Evolutionary conservation across 2,113 vertebrate genomes (phyloP).

Genomic region (Periophthalmodon schlosseri): DNA sequence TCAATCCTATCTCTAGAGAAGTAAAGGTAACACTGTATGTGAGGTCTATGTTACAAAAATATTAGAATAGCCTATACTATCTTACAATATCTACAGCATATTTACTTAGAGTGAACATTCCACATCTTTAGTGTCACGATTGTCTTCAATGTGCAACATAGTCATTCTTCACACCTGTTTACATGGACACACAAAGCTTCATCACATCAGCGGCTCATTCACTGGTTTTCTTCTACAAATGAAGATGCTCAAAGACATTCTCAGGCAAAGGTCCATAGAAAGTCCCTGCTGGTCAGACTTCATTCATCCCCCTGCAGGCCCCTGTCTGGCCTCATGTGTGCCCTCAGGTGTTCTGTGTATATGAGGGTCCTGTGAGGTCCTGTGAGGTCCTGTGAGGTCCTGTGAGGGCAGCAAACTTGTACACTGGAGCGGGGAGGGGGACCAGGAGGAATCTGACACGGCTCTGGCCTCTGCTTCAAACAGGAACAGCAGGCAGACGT

Average conservation of each 20-base stretch:
- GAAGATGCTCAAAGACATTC: conserved; percentile 38
- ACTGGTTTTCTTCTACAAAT: conserved; percentile 41
- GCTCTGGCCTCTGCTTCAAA: conserved; percentile 60
- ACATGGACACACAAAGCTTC: conserved; percentile 57
- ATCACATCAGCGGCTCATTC: conserved; percentile 41
- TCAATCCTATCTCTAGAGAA: conserved; percentile 38
- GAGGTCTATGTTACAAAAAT: conserved; percentile 78
- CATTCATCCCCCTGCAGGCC: conserved; percentile 56
- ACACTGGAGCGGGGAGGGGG: conserved; percentile 26
- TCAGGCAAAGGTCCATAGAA: conserved; percentile 16
- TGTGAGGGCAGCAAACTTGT: conserved; percentile 28
- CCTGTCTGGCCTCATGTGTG: conserved; percentile 29
- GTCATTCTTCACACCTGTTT: conserved; percentile 40
- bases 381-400: conserved; percentile 29
- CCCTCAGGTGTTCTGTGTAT: neutral
- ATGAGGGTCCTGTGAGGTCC: conserved; percentile 31
- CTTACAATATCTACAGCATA: conserved; percentile 80
- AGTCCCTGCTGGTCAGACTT: conserved; percentile 60
- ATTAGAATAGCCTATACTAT: conserved; percentile 76
- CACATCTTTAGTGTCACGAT: conserved; percentile 54
- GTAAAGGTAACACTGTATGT: conserved; percentile 36
- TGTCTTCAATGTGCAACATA: conserved; percentile 65
- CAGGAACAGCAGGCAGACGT: conserved; percentile 61
- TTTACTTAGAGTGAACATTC: conserved; percentile 52
- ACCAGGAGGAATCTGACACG: conserved; percentile 58